phyloP scores from a whole-genome alignment of 2,113 vertebrate species.

The Odontophorus gujanensis region DNA sequence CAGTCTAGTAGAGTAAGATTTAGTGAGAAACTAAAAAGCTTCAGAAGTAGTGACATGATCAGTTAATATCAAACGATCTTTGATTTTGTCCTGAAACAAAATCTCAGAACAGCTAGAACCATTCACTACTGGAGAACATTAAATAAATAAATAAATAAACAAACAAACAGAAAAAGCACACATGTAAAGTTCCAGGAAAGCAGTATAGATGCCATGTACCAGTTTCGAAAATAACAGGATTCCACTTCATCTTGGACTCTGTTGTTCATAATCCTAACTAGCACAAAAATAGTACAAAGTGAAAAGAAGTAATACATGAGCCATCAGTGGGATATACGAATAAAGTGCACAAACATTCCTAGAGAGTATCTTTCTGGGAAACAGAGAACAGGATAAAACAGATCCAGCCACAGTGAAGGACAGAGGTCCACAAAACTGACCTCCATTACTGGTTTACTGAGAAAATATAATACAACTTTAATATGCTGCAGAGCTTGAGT shows the following conservation, averaged over 20 bases:
- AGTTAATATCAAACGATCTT: neutral
- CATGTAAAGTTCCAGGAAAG: neutral
- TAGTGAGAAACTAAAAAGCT: neutral
- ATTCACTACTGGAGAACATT: too few species aligned
- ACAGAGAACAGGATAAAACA: neutral
- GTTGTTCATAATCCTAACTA: neutral
- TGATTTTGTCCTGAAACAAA: neutral
- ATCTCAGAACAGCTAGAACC: neutral
- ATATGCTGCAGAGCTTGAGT: neutral
- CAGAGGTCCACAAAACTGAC: neutral
- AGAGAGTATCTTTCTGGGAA: neutral
- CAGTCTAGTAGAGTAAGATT: neutral
- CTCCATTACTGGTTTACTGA: neutral
- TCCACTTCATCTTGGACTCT: neutral
- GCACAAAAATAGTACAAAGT: neutral
- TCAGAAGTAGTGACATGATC: neutral
- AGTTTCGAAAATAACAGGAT: neutral
- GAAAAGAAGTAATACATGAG: neutral
- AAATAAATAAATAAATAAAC: too few species aligned
- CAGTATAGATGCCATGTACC: rapidly evolving
- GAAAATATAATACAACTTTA: neutral
- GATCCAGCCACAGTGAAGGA: neutral
- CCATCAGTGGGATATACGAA: neutral
- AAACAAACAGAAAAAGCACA: rapidly evolving
- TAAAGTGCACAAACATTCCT: neutral